phyloP scores from a whole-genome alignment of 2,888 invertebrate genomes.

The Chrysina gloriosa region DNA sequence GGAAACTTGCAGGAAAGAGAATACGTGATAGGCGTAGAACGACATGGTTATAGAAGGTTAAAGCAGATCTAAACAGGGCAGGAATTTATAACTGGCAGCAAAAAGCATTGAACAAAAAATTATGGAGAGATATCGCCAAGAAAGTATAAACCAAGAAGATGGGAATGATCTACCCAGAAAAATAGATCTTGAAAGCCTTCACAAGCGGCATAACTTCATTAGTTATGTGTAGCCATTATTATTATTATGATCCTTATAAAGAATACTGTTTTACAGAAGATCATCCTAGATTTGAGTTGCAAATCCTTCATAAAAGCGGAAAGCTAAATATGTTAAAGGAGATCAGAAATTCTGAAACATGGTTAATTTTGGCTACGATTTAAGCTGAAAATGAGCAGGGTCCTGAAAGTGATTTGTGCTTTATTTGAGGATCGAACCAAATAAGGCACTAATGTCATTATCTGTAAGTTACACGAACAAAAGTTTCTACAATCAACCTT shows the following conservation, averaged over 20 bases:
- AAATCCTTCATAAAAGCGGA: constrained; percentile 88
- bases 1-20: too few relatives aligned
- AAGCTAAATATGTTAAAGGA: constrained; percentile 84
- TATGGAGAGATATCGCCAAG: too few relatives aligned
- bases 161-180: too few relatives aligned
- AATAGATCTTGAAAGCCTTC: too few relatives aligned
- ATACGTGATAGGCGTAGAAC: too few relatives aligned
- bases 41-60: too few relatives aligned
- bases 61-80: too few relatives aligned
- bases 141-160: too few relatives aligned
- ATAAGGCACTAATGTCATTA: constrained; percentile 88
- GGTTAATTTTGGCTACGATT: constrained; percentile 89
- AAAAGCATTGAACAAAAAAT: too few relatives aligned
- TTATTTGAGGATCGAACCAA: constrained; percentile 81
- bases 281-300: constrained; percentile 83
- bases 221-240: too few relatives aligned
- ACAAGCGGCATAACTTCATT: too few relatives aligned
- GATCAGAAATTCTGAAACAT: constrained; percentile 82
- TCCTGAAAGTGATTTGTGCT: constrained; percentile 92
- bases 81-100: too few relatives aligned
- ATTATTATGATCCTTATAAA: constrained; percentile 74
- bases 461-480: constrained; percentile 98
- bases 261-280: constrained; percentile 76
- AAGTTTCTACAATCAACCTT: constrained; percentile 90
- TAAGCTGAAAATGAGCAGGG: constrained; percentile 98